These are phyloP conservation scores for Planococcus citri DNA, from an alignment of 1,140 invertebrate genomes.

Conservation along the genomic window DNA sequence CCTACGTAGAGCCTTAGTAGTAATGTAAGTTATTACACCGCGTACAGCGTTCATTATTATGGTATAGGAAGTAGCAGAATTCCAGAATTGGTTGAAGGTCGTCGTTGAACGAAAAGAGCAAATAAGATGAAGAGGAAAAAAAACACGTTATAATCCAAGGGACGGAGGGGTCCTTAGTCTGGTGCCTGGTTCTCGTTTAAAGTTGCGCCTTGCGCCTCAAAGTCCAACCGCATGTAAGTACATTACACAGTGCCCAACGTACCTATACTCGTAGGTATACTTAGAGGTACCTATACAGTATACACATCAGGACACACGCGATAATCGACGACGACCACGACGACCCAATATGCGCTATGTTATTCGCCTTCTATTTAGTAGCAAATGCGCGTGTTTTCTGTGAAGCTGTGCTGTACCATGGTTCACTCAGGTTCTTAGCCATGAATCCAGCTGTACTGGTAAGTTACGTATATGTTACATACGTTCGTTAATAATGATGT, in stretches of 20 bases:
- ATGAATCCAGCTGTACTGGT: slow-evolving; percentile 20
- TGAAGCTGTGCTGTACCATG: slow-evolving; percentile 19
- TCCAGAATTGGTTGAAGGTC: slow-evolving; percentile 17
- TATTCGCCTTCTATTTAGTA: slow-evolving; percentile 16
- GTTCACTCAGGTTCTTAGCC: slow-evolving; percentile 19
- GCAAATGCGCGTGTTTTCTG: slow-evolving; percentile 16
- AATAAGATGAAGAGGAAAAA: too few species aligned
- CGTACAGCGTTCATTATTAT: too few species aligned
- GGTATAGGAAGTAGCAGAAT: slow-evolving; percentile 17
- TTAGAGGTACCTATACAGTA: too few species aligned
- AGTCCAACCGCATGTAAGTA: too few species aligned
- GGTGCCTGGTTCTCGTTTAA: not conserved
- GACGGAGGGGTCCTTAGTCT: not conserved
- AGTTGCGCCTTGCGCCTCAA: not conserved
- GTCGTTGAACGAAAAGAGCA: not conserved
- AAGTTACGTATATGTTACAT: not conserved
- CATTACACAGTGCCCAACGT: too few species aligned
- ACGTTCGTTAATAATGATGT: too few species aligned
- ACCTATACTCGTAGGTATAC: too few species aligned
- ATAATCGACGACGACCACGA: not conserved
- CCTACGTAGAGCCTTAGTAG: too few species aligned
- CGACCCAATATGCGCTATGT: slow-evolving; percentile 18
- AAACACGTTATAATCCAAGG: not conserved
- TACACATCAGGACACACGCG: not conserved
- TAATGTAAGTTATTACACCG: too few species aligned